These are phyloP conservation scores for Ovis canadensis DNA, from an alignment of 2,113 vertebrate genomes.

Conservation along the genomic window DNA sequence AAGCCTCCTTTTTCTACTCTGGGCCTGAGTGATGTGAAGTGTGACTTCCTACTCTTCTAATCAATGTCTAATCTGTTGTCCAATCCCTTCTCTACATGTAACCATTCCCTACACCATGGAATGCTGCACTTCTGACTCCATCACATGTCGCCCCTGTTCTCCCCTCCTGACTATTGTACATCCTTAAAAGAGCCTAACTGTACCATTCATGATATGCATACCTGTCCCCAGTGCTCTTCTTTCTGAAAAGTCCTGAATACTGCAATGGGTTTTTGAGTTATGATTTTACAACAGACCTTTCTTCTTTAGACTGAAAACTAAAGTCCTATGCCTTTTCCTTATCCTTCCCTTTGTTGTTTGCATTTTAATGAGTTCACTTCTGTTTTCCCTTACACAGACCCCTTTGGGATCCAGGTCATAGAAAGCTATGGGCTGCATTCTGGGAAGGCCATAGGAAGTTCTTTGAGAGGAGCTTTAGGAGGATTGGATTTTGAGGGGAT, in stretches of 20 bases:
- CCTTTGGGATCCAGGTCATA: conserved; percentile 6
- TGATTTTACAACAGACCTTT: neutral
- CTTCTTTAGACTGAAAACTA: neutral
- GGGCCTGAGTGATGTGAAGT: neutral
- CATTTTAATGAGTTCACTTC: neutral
- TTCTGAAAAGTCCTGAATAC: neutral
- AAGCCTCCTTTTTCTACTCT: neutral
- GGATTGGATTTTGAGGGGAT: neutral
- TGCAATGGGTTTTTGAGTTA: neutral
- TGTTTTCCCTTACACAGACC: neutral
- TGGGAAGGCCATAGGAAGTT: neutral
- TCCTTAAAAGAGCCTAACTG: rapidly evolving
- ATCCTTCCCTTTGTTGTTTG: neutral
- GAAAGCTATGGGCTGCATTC: neutral
- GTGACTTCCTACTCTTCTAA: neutral
- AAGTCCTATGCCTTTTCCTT: rapidly evolving
- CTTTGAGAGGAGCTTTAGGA: neutral
- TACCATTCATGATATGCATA: rapidly evolving
- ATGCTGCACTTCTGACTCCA: too few species aligned
- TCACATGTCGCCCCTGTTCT: neutral
- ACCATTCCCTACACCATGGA: neutral
- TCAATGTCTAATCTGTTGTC: neutral
- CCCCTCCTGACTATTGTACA: rapidly evolving
- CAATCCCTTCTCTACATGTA: rapidly evolving
- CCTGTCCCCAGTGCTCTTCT: neutral